A percentile compares a stretch with the other conserved stretches of the same genome.
Evolutionary conservation across 1,140 invertebrate species (phyloP).

Genomic region (Pomacea maculata): DNA sequence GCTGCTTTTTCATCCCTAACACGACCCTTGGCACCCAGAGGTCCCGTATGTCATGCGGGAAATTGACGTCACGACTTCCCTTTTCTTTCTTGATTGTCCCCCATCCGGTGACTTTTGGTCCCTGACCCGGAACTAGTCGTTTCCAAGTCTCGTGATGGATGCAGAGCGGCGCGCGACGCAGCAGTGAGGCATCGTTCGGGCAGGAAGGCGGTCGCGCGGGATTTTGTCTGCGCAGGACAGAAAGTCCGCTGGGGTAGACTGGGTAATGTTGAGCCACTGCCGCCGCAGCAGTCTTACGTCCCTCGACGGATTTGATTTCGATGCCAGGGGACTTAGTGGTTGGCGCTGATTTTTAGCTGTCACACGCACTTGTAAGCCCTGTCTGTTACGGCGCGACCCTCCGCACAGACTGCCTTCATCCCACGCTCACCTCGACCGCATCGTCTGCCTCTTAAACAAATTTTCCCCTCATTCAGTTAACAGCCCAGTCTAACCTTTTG

Average conservation of each 20-base stretch:
- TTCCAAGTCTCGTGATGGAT: background rate
- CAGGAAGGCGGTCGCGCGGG: background rate
- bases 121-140: background rate
- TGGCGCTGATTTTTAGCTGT: constrained; percentile 4
- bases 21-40: background rate
- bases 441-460: no score
- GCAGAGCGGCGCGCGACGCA: background rate
- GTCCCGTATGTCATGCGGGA: background rate
- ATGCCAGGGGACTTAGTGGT: background rate
- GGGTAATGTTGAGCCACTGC: background rate
- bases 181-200: background rate
- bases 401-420: background rate
- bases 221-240: background rate
- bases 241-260: background rate
- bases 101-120: background rate
- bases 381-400: background rate
- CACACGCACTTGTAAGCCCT: background rate
- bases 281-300: background rate
- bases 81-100: background rate
- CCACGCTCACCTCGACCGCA: no score
- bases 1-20: background rate
- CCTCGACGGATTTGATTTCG: background rate
- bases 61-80: constrained; percentile 3
- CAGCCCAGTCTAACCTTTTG: no score
- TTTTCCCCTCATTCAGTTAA: no score